Evolutionary conservation across 2,888 invertebrate genomes (phyloP), one percentile per base, ranked within the genome.

Genomic region (Melanargia galathea): DNA sequence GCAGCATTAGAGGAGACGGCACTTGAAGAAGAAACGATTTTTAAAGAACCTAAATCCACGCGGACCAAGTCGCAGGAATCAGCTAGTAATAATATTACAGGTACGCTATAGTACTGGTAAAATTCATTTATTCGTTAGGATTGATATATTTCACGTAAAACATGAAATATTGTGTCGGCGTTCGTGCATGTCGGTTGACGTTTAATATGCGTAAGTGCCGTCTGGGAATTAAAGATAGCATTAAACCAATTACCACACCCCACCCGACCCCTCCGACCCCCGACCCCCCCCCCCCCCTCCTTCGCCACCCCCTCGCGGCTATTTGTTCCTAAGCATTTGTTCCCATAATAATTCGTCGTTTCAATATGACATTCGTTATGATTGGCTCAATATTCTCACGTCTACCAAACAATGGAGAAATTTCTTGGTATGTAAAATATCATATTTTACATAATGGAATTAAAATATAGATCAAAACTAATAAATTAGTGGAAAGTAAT

Each of bases 161-260:
- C 35, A 33, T 20, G 52, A 20, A 33, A 51, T 35, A 7, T 30
- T 1, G 4, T 26, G 49, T 16, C n/a, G 16, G 11, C 5, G 4
- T 13, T 11, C 10, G 20, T 33, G 13, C 52, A 35, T 35, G 20
- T 20, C 13, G 20, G 35, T 18, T 35, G 52, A 20, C 52, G 52
- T 52, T 52, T 35, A 52, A 52, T 52, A 52, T 52, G 35, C 52
- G 35, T 52, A 35, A 52, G 52, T 52, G 52, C 20, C 35, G 52
- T 18, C 20, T 35, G 52, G 52, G 52, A 35, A 52, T 52, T 52
- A 52, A 20, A 52, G 52, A 55, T 33, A 43, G 38, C 49, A 57
- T 62, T 57, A 43, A 43, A 48, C 57, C 58, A 56, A 57, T 62
- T 56, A 57, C 48, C 11, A 24, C 40, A 18, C n/a, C 43, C 30